A percentile compares a stretch with the other conserved stretches of the same genome.
phyloP scores from a whole-genome alignment of 2,113 vertebrate species.

The Pangasianodon gigas region DNA sequence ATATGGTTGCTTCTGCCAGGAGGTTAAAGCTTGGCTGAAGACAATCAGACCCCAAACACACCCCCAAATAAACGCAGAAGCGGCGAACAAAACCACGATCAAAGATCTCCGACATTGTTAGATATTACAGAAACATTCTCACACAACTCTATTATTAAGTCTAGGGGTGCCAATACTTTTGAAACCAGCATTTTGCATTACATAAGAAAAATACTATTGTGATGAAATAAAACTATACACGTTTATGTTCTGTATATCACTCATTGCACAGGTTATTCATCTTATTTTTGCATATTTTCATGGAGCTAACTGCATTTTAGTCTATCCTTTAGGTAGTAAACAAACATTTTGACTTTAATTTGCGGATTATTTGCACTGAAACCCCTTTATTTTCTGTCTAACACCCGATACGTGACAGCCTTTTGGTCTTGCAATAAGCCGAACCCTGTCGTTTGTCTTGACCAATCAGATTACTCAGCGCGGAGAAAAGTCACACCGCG shows the following conservation, averaged over 20 bases:
- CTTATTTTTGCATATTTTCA: background rate
- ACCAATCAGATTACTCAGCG: slow-evolving; percentile 49
- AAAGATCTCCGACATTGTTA: background rate
- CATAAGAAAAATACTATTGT: background rate
- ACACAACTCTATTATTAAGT: background rate
- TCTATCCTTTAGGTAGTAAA: background rate
- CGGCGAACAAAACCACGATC: background rate
- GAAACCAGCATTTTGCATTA: background rate
- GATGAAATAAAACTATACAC: background rate
- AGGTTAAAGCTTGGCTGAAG: background rate
- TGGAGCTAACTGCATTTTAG: background rate
- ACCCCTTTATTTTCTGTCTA: background rate
- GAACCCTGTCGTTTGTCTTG: background rate
- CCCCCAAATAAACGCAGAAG: background rate
- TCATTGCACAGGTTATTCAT: background rate
- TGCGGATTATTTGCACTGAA: background rate
- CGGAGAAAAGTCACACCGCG: slow-evolving; percentile 20
- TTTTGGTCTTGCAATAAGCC: background rate
- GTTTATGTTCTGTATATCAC: background rate
- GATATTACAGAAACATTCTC: background rate
- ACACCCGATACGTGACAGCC: background rate
- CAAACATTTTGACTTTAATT: too few species aligned
- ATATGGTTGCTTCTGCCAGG: background rate
- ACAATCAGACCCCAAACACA: background rate
- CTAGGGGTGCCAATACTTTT: background rate